Percentiles rank a stretch among this genome's conserved stretches.
phyloP scores from a whole-genome alignment of 2,888 invertebrate genomes.

The Campaea margaritaria region DNA sequence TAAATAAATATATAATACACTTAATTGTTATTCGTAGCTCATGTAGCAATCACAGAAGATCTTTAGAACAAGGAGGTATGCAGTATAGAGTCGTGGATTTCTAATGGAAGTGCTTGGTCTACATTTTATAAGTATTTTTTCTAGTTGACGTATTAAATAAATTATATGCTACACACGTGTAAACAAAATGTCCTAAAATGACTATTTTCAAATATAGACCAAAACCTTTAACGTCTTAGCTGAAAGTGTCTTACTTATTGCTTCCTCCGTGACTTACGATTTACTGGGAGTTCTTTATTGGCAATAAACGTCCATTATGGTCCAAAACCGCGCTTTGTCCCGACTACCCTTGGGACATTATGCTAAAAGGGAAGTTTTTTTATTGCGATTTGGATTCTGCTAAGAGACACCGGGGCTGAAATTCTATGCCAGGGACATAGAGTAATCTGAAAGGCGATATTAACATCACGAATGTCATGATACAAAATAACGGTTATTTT shows the following conservation, averaged over 20 bases:
- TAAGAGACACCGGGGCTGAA: slow-evolving; percentile 14
- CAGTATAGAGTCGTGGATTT: too few species aligned
- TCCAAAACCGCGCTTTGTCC: slow-evolving; percentile 33
- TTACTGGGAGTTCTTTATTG: slow-evolving; percentile 43
- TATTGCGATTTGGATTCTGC: slow-evolving; percentile 16
- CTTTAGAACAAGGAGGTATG: too few species aligned
- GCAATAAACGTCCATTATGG: slow-evolving; percentile 44
- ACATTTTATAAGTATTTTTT: too few species aligned
- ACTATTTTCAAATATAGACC: background rate
- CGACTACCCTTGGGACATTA: slow-evolving; percentile 28
- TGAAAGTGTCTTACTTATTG: slow-evolving; percentile 25
- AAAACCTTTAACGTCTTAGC: slow-evolving; percentile 18
- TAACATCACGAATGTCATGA: too few species aligned
- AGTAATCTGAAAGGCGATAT: too few species aligned
- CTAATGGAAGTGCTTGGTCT: too few species aligned
- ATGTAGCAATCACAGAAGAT: too few species aligned
- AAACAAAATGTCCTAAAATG: slow-evolving; percentile 1
- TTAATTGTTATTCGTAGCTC: too few species aligned
- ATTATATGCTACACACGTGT: too few species aligned
- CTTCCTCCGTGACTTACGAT: slow-evolving; percentile 37
- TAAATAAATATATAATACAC: too few species aligned
- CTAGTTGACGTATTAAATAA: too few species aligned
- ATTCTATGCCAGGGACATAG: background rate
- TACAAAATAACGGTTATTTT: too few species aligned
- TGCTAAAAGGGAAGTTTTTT: slow-evolving; percentile 33